Percentiles rank a stretch among this genome's conserved stretches.
These are phyloP conservation scores for Triplophysa yarkandensis DNA, from an alignment of 2,797 vertebrate genomes.

Conservation along the genomic window DNA sequence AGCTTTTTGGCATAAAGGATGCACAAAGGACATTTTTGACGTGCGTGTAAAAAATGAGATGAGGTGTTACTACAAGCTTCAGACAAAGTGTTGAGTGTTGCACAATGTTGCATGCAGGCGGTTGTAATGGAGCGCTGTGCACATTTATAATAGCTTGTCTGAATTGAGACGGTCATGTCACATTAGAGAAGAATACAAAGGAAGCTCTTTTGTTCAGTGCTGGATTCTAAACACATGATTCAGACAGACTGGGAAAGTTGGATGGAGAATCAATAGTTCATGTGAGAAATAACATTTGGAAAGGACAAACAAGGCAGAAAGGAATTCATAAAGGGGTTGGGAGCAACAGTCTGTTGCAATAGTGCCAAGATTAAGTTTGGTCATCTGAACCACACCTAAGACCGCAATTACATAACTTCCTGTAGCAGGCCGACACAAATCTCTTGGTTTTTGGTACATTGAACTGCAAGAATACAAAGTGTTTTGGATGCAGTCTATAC, in stretches of 20 bases:
- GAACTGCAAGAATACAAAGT: slow-evolving; percentile 6
- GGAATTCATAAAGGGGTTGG: slow-evolving; percentile 35
- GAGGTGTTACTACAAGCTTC: slow-evolving; percentile 23
- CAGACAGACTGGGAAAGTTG: slow-evolving; percentile 1
- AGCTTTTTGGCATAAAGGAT: slow-evolving; percentile 16
- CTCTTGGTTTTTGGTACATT: neutral
- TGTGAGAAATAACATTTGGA: slow-evolving; percentile 35
- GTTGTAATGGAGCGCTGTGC: slow-evolving; percentile 9
- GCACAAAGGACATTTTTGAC: slow-evolving; percentile 30
- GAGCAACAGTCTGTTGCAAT: neutral
- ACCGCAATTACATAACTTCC: slow-evolving; percentile 19
- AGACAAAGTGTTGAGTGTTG: slow-evolving; percentile 25
- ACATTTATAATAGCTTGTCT: slow-evolving; percentile 1
- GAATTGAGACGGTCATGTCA: slow-evolving; percentile 23
- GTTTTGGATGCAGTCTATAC: no score
- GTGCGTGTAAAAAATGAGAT: slow-evolving; percentile 3
- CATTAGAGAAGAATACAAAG: slow-evolving; percentile 1
- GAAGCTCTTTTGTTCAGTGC: slow-evolving; percentile 29
- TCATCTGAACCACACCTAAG: slow-evolving; percentile 42
- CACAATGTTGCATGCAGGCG: slow-evolving; percentile 1
- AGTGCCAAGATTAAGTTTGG: slow-evolving; percentile 13
- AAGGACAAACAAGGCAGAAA: slow-evolving; percentile 39
- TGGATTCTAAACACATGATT: slow-evolving; percentile 27
- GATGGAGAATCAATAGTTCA: neutral
- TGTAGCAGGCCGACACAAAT: slow-evolving; percentile 15